phyloP scores from a whole-genome alignment of 2,888 invertebrate species.

The Gandaritis pyraliata region DNA sequence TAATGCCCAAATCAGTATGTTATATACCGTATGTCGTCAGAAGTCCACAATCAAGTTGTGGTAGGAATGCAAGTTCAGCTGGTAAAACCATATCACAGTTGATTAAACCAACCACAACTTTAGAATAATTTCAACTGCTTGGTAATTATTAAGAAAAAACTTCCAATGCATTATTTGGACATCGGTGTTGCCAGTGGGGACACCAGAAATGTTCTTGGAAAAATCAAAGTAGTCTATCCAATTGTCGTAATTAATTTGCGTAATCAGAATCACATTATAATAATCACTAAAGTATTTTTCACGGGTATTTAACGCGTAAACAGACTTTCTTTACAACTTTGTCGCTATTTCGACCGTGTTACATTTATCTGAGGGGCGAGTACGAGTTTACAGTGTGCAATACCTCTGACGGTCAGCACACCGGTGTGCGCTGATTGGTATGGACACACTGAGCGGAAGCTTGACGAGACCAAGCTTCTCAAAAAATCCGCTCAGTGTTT shows the following conservation, averaged over 20 bases:
- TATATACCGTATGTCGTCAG: neutral
- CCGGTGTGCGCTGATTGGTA: too few species aligned
- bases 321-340: too few species aligned
- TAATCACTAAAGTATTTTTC: too few species aligned
- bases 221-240: neutral
- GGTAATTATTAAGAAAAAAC: neutral
- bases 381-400: too few species aligned
- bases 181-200: neutral
- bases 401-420: too few species aligned
- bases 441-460: too few species aligned
- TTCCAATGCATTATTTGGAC: neutral
- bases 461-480: too few species aligned
- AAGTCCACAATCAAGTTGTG: constrained; percentile 1
- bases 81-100: neutral
- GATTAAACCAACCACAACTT: neutral
- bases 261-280: too few species aligned
- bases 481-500: too few species aligned
- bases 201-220: neutral
- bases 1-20: neutral
- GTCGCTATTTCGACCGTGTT: too few species aligned
- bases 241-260: neutral
- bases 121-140: neutral
- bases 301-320: too few species aligned
- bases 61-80: neutral
- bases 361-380: too few species aligned